A percentile compares a stretch with the other conserved stretches of the same genome.
Evolutionary conservation across 2,113 vertebrate genomes (phyloP).

Genomic region (Melanerpes formicivorus): DNA sequence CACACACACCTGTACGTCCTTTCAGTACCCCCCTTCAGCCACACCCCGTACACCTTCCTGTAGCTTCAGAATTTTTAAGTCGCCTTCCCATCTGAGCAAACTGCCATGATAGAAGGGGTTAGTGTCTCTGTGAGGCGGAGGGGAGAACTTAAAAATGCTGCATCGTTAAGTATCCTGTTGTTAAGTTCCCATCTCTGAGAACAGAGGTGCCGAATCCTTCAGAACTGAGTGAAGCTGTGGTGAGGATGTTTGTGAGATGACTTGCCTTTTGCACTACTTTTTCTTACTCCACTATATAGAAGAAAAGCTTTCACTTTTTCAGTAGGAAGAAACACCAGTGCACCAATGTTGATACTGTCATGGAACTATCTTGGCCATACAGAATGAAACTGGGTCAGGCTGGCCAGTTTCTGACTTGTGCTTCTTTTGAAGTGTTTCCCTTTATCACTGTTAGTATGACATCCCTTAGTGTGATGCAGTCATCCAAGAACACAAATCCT

Average conservation of each 20-base stretch:
- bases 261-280: background rate
- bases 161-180: fast-evolving
- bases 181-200: background rate
- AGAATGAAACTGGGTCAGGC: background rate
- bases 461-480: background rate
- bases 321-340: background rate
- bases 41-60: background rate
- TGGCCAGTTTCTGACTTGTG: background rate
- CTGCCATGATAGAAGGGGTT: background rate
- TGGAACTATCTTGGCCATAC: background rate
- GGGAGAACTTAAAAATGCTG: background rate
- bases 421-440: background rate
- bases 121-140: background rate
- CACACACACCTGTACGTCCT: background rate
- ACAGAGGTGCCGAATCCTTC: background rate
- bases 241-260: background rate
- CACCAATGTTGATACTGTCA: background rate
- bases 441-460: background rate
- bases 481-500: background rate
- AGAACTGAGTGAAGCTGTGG: background rate
- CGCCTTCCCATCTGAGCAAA: background rate
- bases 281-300: background rate
- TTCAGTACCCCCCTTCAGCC: background rate
- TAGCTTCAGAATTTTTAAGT: background rate
- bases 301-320: background rate